Percentiles rank a stretch among this genome's conserved stretches.
Conservation (phyloP, 2,888 invertebrate species). For the Myopa tessellatipennis region DNA sequence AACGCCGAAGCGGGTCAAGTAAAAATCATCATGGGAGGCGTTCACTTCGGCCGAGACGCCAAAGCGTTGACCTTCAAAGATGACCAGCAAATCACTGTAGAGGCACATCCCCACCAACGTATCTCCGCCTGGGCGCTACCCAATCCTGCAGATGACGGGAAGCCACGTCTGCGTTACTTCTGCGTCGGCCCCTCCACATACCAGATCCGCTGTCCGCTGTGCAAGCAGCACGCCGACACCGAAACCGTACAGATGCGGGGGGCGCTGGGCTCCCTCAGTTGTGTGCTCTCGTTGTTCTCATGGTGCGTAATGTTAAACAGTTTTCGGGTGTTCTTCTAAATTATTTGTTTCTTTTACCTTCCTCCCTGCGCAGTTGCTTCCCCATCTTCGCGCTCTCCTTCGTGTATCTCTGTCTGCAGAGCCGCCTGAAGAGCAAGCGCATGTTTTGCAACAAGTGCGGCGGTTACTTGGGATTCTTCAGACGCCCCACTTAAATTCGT, state of each 20-base stretch:
- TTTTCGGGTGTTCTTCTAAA: neutral
- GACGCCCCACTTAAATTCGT: slow-evolving; percentile 54
- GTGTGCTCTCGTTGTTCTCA: slow-evolving; percentile 58
- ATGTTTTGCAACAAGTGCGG: slow-evolving; percentile 65
- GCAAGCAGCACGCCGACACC: slow-evolving; percentile 59
- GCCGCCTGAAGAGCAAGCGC: slow-evolving; percentile 60
- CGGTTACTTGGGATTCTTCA: slow-evolving; percentile 63
- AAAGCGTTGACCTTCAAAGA: slow-evolving; percentile 38
- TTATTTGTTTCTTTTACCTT: neutral
- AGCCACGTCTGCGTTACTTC: slow-evolving; percentile 60
- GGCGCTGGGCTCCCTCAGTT: slow-evolving; percentile 57
- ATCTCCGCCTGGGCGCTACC: neutral
- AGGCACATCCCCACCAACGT: slow-evolving; percentile 33
- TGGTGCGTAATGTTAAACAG: slow-evolving; percentile 52
- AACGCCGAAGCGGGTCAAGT: slow-evolving; percentile 48
- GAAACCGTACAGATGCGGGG: slow-evolving; percentile 62
- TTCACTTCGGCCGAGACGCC: slow-evolving; percentile 11
- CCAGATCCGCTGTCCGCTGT: slow-evolving; percentile 62
- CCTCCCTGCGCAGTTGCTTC: slow-evolving; percentile 57
- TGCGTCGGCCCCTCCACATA: slow-evolving; percentile 63
- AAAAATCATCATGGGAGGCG: slow-evolving; percentile 43
- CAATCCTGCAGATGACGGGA: slow-evolving; percentile 44
- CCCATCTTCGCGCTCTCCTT: slow-evolving; percentile 63
- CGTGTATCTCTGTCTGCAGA: slow-evolving; percentile 61
- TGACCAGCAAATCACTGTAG: slow-evolving; percentile 40